Percentiles rank a stretch among this genome's conserved stretches.
These are phyloP conservation scores for Butorides virescens DNA, from an alignment of 2,113 vertebrate species.

Conservation along the genomic window DNA sequence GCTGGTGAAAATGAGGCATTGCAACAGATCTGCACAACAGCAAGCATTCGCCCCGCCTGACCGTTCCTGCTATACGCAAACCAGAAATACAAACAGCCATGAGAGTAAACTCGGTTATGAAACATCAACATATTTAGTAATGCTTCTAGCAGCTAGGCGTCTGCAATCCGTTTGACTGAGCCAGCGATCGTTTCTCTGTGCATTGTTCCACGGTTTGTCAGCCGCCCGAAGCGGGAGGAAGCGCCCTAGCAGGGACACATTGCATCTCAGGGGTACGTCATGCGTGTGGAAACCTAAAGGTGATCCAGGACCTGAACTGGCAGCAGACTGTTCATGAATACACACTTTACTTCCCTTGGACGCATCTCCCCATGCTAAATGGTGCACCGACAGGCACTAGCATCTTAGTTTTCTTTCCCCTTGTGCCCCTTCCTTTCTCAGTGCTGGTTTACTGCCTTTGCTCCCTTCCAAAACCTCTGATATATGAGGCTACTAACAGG, in stretches of 20 bases:
- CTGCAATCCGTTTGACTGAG: not conserved
- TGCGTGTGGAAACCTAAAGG: not conserved
- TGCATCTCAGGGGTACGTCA: not conserved
- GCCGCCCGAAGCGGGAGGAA: not conserved
- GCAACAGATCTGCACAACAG: not conserved
- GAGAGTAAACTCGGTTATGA: not conserved
- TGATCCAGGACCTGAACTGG: not conserved
- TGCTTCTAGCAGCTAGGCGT: not conserved
- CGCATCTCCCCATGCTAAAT: not conserved
- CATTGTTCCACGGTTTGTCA: not conserved
- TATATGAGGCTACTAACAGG: not conserved
- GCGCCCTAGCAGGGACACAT: not conserved
- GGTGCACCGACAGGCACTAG: not conserved
- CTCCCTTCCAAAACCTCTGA: not conserved
- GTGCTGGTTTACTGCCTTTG: not conserved
- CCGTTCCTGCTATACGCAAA: not conserved
- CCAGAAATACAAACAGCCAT: not conserved
- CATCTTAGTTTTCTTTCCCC: not conserved
- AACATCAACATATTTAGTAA: not conserved
- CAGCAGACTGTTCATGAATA: not conserved
- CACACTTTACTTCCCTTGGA: not conserved
- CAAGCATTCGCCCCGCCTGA: not conserved
- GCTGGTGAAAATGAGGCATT: accelerated
- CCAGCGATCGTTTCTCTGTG: not conserved
- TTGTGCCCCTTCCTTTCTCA: not conserved